Conservation (phyloP, 2,888 invertebrate species). For the Cephus pulcher region DNA sequence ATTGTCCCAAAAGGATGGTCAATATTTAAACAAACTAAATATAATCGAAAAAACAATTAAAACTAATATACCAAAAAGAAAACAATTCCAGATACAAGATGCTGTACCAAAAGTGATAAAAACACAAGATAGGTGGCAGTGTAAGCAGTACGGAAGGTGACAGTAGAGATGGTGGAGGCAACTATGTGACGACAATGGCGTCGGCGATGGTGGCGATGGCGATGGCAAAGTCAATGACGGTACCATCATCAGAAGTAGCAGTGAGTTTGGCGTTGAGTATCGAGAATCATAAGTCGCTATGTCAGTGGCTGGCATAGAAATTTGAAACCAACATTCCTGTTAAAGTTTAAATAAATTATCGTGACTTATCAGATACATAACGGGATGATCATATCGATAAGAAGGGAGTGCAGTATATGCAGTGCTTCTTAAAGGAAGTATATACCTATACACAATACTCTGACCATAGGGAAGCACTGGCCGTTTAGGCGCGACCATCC, state of each 20-base stretch:
- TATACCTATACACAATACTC: background rate
- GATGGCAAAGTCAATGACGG: slow-evolving; percentile 6
- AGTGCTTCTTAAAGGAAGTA: background rate
- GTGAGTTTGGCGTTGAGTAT: background rate
- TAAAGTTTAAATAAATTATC: background rate
- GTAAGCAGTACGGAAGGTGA: background rate
- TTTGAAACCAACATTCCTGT: background rate
- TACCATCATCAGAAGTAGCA: background rate
- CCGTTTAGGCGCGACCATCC: background rate
- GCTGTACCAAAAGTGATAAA: background rate
- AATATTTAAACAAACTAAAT: background rate
- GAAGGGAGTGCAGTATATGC: background rate
- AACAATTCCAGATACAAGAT: background rate
- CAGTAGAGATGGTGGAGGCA: background rate
- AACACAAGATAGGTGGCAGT: background rate
- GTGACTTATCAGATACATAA: background rate
- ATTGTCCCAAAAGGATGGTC: background rate
- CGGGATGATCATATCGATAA: background rate
- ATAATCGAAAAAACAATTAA: background rate
- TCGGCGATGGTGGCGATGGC: slow-evolving; percentile 18
- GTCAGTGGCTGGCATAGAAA: background rate
- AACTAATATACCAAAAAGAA: background rate
- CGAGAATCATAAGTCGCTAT: background rate
- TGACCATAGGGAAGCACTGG: background rate
- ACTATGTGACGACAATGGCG: slow-evolving; percentile 14